A percentile compares a stretch with the other conserved stretches of the same genome.
phyloP scores from a whole-genome alignment of 2,113 vertebrate genomes.

The Pelvicachromis taeniatus region DNA sequence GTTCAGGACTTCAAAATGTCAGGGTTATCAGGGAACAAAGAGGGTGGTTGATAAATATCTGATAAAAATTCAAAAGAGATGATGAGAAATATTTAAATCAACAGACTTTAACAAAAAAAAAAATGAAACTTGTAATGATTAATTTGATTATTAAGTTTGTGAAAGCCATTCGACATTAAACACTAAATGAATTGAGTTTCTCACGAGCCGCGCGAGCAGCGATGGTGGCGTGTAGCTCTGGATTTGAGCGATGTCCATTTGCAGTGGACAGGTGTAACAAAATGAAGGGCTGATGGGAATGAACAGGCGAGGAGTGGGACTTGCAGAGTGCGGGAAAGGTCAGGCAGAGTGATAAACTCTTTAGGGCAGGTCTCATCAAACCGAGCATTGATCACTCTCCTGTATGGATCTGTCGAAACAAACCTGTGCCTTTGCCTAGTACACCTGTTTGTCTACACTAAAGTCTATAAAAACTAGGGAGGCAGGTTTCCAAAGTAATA shows the following conservation, averaged over 20 bases:
- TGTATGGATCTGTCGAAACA: constrained; percentile 61
- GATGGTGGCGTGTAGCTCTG: not conserved
- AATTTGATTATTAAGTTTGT: not conserved
- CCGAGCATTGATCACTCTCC: constrained; percentile 63
- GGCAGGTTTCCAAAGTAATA: not conserved
- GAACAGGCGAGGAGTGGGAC: constrained; percentile 7
- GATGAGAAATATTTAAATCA: constrained; percentile 40
- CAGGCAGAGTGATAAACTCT: constrained; percentile 63
- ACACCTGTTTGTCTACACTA: constrained; percentile 50
- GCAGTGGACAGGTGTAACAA: not conserved
- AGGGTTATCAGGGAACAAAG: constrained; percentile 15
- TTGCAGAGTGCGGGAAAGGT: constrained; percentile 38
- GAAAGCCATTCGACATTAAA: not conserved
- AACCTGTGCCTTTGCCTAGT: constrained; percentile 47
- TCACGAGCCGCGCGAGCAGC: not conserved
- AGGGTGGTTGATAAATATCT: constrained; percentile 10
- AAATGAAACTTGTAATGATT: constrained; percentile 1
- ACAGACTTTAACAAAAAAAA: not conserved
- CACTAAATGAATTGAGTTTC: not conserved
- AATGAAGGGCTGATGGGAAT: constrained; percentile 25
- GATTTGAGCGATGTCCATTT: not conserved
- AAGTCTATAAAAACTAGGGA: not conserved
- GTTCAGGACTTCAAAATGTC: constrained; percentile 1
- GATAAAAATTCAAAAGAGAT: not conserved
- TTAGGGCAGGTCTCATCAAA: constrained; percentile 56